A percentile compares a stretch with the other conserved stretches of the same genome.
Evolutionary conservation across 2,113 vertebrate species (phyloP).

Genomic region (Charadrius vociferus): DNA sequence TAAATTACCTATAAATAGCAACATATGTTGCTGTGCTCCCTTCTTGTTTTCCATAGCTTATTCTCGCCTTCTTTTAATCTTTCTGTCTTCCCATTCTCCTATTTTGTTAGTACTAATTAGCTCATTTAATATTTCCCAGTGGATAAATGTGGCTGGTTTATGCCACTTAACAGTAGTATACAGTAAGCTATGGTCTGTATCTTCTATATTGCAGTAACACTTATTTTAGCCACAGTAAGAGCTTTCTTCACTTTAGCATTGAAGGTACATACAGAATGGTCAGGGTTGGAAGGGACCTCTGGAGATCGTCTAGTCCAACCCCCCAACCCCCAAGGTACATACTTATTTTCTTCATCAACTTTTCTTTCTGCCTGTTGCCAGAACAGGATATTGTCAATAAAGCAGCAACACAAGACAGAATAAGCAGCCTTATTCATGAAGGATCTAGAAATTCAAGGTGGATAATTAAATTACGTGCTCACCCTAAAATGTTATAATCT

Average conservation of each 20-base stretch:
- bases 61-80: not conserved
- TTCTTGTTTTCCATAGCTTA: not conserved
- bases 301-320: too few relatives aligned
- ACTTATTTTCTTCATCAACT: not conserved
- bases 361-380: not conserved
- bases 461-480: not conserved
- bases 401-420: not conserved
- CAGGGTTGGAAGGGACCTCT: too few relatives aligned
- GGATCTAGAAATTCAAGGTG: not conserved
- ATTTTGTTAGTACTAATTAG: not conserved
- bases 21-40: accelerated
- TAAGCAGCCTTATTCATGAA: not conserved
- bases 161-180: not conserved
- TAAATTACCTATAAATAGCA: not conserved
- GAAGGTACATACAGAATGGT: not conserved
- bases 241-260: not conserved
- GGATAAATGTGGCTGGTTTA: not conserved
- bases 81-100: not conserved
- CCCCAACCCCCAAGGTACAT: too few relatives aligned
- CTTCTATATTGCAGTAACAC: not conserved
- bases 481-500: not conserved
- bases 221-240: not conserved
- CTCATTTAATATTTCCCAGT: not conserved
- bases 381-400: not conserved
- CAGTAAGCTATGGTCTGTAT: not conserved